Evolutionary conservation across 2,797 vertebrate genomes (phyloP).

Genomic region (Sebastes jordani): DNA sequence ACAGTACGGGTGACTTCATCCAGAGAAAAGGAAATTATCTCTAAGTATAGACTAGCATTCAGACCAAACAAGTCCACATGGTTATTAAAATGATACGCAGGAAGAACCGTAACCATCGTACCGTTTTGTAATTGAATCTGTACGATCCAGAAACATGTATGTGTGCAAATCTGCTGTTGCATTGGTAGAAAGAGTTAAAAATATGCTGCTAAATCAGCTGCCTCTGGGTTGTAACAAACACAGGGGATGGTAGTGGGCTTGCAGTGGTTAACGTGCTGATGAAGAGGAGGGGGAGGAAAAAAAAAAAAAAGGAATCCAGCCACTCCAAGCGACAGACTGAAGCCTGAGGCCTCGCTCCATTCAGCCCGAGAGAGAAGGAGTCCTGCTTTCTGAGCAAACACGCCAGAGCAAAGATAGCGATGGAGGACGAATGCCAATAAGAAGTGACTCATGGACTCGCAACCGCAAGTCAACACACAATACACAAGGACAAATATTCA

Average conservation of each 20-base stretch:
- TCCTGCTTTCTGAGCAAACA: constrained; percentile 74
- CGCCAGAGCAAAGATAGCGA: constrained; percentile 62
- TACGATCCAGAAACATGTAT: neutral
- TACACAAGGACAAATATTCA: constrained; percentile 20
- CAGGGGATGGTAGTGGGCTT: neutral
- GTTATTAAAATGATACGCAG: constrained; percentile 4
- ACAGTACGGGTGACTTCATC: constrained; percentile 34
- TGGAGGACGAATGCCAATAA: constrained; percentile 74
- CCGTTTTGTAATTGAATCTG: neutral
- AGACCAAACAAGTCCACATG: constrained; percentile 2
- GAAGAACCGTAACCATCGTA: neutral
- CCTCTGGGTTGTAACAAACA: neutral
- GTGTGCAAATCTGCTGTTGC: neutral
- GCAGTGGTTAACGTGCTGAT: constrained; percentile 50
- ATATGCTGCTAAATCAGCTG: neutral
- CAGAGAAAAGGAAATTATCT: constrained; percentile 25
- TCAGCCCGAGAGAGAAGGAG: constrained; percentile 62
- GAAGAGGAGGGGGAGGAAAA: constrained; percentile 29
- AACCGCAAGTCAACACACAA: neutral
- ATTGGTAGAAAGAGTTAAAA: neutral
- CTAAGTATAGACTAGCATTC: constrained; percentile 23
- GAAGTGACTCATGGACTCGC: constrained; percentile 50
- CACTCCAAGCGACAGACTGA: constrained; percentile 45
- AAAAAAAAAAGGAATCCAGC: constrained; percentile 24
- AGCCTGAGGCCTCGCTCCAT: constrained; percentile 72